Evolutionary conservation across 1,140 invertebrate genomes (phyloP).

Genomic region (Caenorhabditis tropicalis): DNA sequence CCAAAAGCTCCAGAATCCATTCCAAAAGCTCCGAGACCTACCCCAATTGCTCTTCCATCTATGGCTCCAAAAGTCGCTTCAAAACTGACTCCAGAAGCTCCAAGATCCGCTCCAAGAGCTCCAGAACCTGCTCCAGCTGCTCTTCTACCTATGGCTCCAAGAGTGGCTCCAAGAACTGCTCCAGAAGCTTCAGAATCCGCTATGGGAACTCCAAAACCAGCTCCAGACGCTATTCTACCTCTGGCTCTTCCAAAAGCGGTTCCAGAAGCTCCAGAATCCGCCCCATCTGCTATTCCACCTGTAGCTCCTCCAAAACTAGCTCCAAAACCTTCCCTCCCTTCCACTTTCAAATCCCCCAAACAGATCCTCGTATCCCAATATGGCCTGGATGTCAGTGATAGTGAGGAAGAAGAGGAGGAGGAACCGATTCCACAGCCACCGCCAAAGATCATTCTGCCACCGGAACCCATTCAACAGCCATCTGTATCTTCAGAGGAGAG

Average conservation of each 20-base stretch:
- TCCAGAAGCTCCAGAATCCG: neutral
- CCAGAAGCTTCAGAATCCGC: neutral
- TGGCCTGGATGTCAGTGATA: slow-evolving; percentile 12
- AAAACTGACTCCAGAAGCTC: neutral
- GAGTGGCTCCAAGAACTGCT: neutral
- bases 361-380: neutral
- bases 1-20: too few species aligned
- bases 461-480: neutral
- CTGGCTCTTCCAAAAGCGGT: too few species aligned
- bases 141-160: neutral
- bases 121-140: neutral
- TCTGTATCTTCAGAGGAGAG: too few species aligned
- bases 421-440: neutral
- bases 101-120: neutral
- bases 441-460: neutral
- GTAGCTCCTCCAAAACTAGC: neutral
- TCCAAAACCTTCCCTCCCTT: neutral
- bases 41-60: neutral
- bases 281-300: neutral
- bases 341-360: neutral
- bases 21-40: neutral
- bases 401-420: neutral
- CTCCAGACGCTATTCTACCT: too few species aligned
- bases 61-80: too few species aligned
- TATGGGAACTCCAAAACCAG: too few species aligned